Conservation (phyloP, 2,113 vertebrate species). For the Psittacus erithacus region DNA sequence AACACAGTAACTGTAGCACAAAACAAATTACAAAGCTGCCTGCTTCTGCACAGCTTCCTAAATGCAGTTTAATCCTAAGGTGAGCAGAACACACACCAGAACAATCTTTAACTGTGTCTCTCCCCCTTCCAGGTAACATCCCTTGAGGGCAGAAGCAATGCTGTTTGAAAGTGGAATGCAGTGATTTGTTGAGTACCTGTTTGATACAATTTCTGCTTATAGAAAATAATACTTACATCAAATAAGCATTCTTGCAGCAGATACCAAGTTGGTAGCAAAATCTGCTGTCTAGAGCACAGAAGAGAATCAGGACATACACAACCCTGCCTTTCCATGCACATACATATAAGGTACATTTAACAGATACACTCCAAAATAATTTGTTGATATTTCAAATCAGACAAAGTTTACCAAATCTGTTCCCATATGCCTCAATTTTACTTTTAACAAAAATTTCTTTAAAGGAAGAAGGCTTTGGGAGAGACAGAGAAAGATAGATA, state of each 20-base stretch:
- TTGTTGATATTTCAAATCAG: background rate
- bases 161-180: background rate
- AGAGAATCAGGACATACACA: background rate
- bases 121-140: background rate
- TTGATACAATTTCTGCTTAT: background rate
- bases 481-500: background rate
- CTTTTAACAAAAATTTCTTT: background rate
- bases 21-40: background rate
- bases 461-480: background rate
- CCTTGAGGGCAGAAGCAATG: rapidly evolving
- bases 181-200: background rate
- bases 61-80: background rate
- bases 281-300: background rate
- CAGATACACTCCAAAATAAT: background rate
- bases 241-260: background rate
- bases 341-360: background rate
- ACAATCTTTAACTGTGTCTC: background rate
- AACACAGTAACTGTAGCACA: background rate
- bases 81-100: background rate
- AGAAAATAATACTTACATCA: background rate
- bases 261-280: background rate
- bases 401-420: background rate
- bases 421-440: background rate
- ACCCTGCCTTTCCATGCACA: background rate
- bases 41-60: background rate